Evolutionary conservation across 2,797 vertebrate genomes (phyloP).

Genomic region (Staurois parvus): DNA sequence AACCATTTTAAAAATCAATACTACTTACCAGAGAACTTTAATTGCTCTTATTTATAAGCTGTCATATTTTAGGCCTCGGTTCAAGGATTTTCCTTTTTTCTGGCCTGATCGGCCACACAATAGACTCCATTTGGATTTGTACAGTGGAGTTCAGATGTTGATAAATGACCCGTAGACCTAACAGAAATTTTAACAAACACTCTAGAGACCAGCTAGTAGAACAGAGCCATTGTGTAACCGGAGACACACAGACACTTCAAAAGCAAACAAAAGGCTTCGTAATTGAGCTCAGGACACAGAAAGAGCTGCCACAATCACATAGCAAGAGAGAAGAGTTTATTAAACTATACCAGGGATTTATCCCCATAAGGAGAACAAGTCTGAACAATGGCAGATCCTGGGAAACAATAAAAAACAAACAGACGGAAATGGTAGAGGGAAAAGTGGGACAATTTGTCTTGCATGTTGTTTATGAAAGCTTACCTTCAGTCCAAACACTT

Average conservation of each 20-base stretch:
- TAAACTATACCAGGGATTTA: background rate
- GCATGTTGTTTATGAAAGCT: background rate
- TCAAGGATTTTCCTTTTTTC: background rate
- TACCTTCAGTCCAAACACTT: no score
- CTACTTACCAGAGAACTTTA: background rate
- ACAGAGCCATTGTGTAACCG: conserved; percentile 3
- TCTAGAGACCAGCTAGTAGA: conserved; percentile 4
- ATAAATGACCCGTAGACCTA: conserved; percentile 12
- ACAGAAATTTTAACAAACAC: conserved; percentile 14
- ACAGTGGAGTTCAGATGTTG: background rate
- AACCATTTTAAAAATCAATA: background rate
- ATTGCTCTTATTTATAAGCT: background rate
- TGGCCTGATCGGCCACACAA: background rate
- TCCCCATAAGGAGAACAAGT: background rate
- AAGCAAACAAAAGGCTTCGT: conserved; percentile 12
- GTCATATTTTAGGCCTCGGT: background rate
- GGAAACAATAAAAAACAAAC: no score
- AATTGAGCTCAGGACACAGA: conserved; percentile 31
- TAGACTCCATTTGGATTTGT: conserved; percentile 3
- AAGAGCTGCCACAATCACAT: background rate
- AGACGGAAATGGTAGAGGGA: no score
- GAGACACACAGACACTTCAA: conserved; percentile 9
- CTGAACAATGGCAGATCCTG: background rate
- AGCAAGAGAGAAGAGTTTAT: background rate
- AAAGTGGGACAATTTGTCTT: background rate